Evolutionary conservation across 2,888 invertebrate species (phyloP).

Genomic region (Drosophila affinis): DNA sequence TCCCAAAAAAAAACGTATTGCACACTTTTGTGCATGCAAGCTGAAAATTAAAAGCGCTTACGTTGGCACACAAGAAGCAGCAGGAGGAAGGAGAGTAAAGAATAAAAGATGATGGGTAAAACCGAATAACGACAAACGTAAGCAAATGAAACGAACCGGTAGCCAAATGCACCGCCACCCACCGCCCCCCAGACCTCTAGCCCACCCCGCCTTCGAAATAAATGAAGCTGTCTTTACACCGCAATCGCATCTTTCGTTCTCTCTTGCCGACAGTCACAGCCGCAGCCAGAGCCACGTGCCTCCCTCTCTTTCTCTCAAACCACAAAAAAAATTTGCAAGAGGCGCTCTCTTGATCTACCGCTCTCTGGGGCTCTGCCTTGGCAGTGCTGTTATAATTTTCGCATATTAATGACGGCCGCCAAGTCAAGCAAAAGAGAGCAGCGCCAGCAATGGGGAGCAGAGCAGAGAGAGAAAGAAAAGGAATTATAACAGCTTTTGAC

Average conservation of each 20-base stretch:
- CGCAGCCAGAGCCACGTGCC: not conserved
- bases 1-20: constrained; percentile 65
- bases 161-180: constrained; percentile 28
- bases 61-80: constrained; percentile 58
- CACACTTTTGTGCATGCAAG: constrained; percentile 79
- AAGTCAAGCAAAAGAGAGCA: constrained; percentile 35
- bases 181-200: not conserved
- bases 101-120: constrained; percentile 11
- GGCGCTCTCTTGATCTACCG: not conserved
- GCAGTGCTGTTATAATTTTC: constrained; percentile 46
- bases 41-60: constrained; percentile 80
- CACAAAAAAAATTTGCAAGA: not conserved
- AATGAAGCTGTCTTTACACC: constrained; percentile 61
- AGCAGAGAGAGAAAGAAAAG: not conserved
- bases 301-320: constrained; percentile 13
- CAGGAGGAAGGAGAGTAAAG: not conserved
- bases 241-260: constrained; percentile 7
- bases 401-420: constrained; percentile 56
- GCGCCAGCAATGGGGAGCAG: not conserved
- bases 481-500: constrained; percentile 29
- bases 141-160: constrained; percentile 54
- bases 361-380: not conserved
- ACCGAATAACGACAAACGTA: constrained; percentile 40
- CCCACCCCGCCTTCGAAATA: constrained; percentile 25
- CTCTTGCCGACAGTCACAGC: not conserved